Evolutionary conservation across 2,797 vertebrate genomes (phyloP), one percentile per base, ranked within the genome.

Genomic region (Danio aesculapii): DNA sequence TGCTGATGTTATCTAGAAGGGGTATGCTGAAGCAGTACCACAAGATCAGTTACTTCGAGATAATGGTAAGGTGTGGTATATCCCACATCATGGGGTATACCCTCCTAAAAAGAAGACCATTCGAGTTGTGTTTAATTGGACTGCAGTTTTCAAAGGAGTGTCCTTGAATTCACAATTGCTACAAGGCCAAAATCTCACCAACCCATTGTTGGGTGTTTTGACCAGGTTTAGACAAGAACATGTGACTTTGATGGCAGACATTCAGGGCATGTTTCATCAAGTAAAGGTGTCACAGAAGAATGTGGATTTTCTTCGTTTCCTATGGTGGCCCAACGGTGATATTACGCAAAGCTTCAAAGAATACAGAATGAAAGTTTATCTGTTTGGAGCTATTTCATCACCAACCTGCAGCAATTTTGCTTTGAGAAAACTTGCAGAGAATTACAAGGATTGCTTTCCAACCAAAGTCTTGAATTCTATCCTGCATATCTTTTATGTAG

Each of bases 151-250:
- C 41, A 64, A 46, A 64, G 41, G 41, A n/a, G 9, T 64, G 4
- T 44, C 62, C 41, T 17, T 64, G 41, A 46, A 43, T 44, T 46
- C 41, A 43, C 13, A 63, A 44, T 44, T 64, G 7, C 8, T 11
- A 16, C 41, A 64, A 64, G 62, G 41, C 5, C 71, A 49, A 17
- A 71, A 83, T 53, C 55, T 83, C 2, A 75, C 70, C n/a, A 83
- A 64, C 50, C 19, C 44, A 52, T 47, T 76, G 19, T 46, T 79
- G 5, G 82, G 82, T 21, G 81, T 83, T 63, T 62, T 79, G 50
- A 80, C 50, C 8, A 64, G 62, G 62, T 64, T 64, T 43, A 64
- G 62, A 8, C 16, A 64, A 43, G 14, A 44, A 7, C 62, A 46
- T 11, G 70, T 71, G 3, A 47, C 21, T n/a, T n/a, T n/a, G n/a